Conservation (phyloP, 2,113 vertebrate species). For the Murina feae region DNA sequence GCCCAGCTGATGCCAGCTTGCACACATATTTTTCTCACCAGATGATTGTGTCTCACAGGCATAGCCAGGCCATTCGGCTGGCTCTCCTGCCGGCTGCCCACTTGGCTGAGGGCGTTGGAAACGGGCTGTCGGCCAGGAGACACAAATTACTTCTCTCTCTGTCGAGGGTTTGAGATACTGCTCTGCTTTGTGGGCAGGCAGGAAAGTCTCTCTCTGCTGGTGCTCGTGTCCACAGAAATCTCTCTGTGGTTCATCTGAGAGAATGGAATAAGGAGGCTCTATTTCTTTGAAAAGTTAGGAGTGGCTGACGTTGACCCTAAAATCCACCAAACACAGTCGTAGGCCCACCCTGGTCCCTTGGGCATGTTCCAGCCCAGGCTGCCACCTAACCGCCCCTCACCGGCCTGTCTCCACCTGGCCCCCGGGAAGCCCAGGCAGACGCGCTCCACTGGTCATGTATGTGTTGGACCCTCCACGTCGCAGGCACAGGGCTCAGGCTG, state of each 20-base stretch:
- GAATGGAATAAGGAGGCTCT: not conserved
- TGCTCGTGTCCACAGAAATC: not conserved
- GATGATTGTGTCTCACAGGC: slow-evolving; percentile 2
- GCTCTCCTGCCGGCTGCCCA: not conserved
- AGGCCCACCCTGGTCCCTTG: not conserved
- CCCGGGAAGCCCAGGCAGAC: not conserved
- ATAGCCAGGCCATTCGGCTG: not conserved
- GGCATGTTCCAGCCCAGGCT: not conserved
- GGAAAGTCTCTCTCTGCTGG: not conserved
- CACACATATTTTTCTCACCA: not conserved
- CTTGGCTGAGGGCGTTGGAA: not conserved
- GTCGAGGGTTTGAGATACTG: not conserved
- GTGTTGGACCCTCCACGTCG: not conserved
- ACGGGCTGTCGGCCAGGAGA: not conserved
- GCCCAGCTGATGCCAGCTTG: not conserved
- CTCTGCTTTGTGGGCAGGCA: not conserved
- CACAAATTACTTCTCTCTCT: not conserved
- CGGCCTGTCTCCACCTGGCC: not conserved
- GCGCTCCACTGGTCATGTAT: not conserved
- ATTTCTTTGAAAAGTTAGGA: not conserved
- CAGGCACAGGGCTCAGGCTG: not conserved
- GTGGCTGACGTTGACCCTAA: not conserved
- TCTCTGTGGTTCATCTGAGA: not conserved
- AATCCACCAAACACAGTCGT: not conserved
- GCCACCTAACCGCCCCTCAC: not conserved